Evolutionary conservation across 2,888 invertebrate species (phyloP).

Genomic region (Athalia rosae): DNA sequence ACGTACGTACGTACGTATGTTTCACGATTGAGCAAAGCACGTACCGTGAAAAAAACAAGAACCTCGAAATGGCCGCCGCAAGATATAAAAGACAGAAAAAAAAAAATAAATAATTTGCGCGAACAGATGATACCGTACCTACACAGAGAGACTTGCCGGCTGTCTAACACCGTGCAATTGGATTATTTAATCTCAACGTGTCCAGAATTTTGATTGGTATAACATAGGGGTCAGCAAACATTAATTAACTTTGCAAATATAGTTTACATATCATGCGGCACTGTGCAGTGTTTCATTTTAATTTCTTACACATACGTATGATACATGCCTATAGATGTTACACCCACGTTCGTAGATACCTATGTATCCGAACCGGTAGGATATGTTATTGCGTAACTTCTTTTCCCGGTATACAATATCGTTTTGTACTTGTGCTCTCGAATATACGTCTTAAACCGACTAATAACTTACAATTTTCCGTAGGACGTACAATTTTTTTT

Average conservation of each 20-base stretch:
- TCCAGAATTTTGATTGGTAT: conserved; percentile 15
- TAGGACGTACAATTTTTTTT: not conserved
- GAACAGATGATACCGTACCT: not conserved
- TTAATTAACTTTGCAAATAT: conserved; percentile 9
- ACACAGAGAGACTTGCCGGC: not conserved
- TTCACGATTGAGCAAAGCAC: not conserved
- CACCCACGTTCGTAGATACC: too few relatives aligned
- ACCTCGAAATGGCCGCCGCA: not conserved
- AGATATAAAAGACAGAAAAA: not conserved
- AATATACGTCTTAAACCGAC: conserved; percentile 13
- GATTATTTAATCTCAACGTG: conserved; percentile 20
- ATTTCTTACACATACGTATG: not conserved
- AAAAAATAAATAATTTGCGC: not conserved
- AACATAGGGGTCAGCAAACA: conserved; percentile 13
- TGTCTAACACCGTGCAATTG: conserved; percentile 24
- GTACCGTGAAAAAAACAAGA: not conserved
- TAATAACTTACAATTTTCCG: conserved; percentile 16
- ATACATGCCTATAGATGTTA: too few relatives aligned
- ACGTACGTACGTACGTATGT: not conserved
- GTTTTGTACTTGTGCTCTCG: conserved; percentile 11
- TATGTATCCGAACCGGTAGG: too few relatives aligned
- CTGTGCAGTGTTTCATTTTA: not conserved
- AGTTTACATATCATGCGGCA: too few relatives aligned
- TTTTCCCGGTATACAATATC: conserved; percentile 24
- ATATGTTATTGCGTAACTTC: not conserved